Evolutionary conservation across 2,888 invertebrate species (phyloP).

Genomic region (Plagodis dolabraria): DNA sequence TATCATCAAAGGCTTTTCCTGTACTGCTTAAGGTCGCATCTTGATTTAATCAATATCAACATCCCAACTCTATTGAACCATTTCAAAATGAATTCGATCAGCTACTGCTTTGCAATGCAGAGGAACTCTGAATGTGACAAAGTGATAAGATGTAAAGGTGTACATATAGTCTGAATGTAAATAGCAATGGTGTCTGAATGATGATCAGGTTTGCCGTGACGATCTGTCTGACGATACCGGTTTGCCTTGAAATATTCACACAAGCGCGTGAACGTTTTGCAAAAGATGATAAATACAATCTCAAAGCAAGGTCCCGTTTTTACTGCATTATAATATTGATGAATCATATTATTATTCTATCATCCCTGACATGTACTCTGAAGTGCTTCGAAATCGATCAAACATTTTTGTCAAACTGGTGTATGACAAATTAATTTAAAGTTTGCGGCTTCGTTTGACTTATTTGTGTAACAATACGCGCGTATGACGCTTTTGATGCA

Average conservation of each 20-base stretch:
- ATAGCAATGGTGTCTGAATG: constrained; percentile 26
- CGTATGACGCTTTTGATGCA: too few species aligned
- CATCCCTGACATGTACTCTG: too few species aligned
- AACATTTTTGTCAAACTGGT: too few species aligned
- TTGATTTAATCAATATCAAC: background rate
- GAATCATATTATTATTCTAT: too few species aligned
- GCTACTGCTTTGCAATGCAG: background rate
- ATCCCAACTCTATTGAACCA: background rate
- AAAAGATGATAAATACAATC: constrained; percentile 6
- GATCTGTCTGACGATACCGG: constrained; percentile 28
- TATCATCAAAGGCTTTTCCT: constrained; percentile 26
- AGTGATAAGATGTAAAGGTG: constrained; percentile 6
- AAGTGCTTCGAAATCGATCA: too few species aligned
- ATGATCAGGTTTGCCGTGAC: constrained; percentile 31
- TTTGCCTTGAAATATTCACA: constrained; percentile 35
- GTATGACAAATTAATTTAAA: too few species aligned
- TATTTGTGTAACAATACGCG: too few species aligned
- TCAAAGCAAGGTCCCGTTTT: too few species aligned
- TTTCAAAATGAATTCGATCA: constrained; percentile 3
- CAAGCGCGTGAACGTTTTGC: constrained; percentile 19
- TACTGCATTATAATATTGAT: too few species aligned
- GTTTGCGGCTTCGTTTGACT: too few species aligned
- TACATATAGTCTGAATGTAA: constrained; percentile 13
- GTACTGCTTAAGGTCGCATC: constrained; percentile 17
- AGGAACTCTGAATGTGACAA: constrained; percentile 6